Conservation (phyloP, 2,113 vertebrate species). For the Enhydra lutris region DNA sequence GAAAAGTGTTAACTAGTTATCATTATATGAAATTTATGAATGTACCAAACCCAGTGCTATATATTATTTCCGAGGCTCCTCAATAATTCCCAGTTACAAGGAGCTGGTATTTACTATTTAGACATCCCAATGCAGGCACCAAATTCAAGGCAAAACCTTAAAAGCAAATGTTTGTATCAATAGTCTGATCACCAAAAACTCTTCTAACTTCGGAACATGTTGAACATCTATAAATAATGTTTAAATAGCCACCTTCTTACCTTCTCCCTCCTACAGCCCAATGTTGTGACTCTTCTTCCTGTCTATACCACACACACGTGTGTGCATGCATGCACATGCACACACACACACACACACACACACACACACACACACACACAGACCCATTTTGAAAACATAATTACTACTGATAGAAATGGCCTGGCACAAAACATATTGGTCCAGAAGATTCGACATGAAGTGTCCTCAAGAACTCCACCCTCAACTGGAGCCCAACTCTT, state of each 20-base stretch:
- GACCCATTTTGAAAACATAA: neutral
- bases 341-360: neutral
- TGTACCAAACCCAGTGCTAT: neutral
- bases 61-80: slow-evolving; percentile 12
- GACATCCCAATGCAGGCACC: neutral
- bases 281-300: neutral
- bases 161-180: neutral
- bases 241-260: neutral
- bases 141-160: neutral
- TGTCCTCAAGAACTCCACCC: neutral
- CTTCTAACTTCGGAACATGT: neutral
- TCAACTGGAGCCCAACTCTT: neutral
- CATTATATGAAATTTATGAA: slow-evolving; percentile 33
- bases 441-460: neutral
- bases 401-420: neutral
- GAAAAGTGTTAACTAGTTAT: slow-evolving; percentile 55
- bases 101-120: neutral
- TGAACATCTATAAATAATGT: neutral
- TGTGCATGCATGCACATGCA: no score
- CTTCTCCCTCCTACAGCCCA: neutral
- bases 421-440: neutral
- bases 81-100: neutral
- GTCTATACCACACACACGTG: neutral
- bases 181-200: neutral
- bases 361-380: neutral